Base-by-base conservation (phyloP, 2,113 vertebrate genomes). In the Calidris pugnax region DNA sequence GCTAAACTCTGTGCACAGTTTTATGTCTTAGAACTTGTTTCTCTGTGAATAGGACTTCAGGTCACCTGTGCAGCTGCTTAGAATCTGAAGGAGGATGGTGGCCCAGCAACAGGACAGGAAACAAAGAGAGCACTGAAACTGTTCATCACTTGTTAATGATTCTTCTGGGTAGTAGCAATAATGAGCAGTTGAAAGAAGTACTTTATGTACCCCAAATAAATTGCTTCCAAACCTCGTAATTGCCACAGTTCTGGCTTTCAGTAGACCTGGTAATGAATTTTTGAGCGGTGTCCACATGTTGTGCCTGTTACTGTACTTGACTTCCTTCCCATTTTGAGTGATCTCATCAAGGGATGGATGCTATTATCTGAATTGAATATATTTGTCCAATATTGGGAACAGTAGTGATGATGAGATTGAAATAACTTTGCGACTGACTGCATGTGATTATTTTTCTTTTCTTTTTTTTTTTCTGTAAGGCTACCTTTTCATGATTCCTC, bases 261-360 rank as follows among this genome's bases (percentile, higher is more conserved):
- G 73, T 78, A 87, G 92, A 87, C 86, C 73, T 96, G 66, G 77
- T 97, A 95, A 96, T 97, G 94, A 95, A 95, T 97, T 97, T 96
- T 97, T 92, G 92, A 95, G 80, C 87, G 74, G 45, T 87, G 94
- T 92, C 92, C 90, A 85, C 86, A 23, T 76, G 62, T 93, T 90
- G 27, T 79, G 84, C 69, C 80, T 85, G 41, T 90, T 92, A 45
- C 86, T 90, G 69, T 93, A 24, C 81, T 94, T 86, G 83, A 86
- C 43, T 94, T 89, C 24, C 73, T 90, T 94, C 88, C 60, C 69
- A 6, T 89, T 93, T 79, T 47, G 73, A 75, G 57, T 87, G 48
- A 72, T 88, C 72, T 93, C 83, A 76, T 87, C 33, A 41, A 82
- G 35, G 33, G 32, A 41, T 75, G 69, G 53, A 76, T 76, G 75